phyloP scores from a whole-genome alignment of 2,888 invertebrate genomes.

The Epirrhoe alternata region DNA sequence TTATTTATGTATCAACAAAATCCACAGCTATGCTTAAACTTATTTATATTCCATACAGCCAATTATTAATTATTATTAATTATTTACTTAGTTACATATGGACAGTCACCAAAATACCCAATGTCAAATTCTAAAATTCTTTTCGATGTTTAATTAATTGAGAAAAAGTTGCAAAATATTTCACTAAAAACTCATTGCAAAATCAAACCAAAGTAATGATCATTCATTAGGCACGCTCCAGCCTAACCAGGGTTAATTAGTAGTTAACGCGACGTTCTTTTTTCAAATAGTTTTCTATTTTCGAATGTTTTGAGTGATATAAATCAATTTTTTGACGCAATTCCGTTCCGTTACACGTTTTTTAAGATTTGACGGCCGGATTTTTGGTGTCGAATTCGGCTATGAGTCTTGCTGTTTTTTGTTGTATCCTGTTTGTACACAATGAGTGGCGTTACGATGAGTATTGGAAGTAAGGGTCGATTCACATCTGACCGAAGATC shows the following conservation, averaged over 20 bases:
- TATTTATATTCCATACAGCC: too few species aligned
- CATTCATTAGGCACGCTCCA: conserved; percentile 26
- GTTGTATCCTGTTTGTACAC: conserved; percentile 56
- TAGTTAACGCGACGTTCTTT: conserved; percentile 60
- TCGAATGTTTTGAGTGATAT: conserved; percentile 62
- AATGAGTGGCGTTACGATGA: conserved; percentile 24
- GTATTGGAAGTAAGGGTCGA: neutral
- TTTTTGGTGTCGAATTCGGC: conserved; percentile 69
- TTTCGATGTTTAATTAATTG: too few species aligned
- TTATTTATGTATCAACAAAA: too few species aligned
- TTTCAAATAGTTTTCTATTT: conserved; percentile 50
- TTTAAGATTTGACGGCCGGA: conserved; percentile 77
- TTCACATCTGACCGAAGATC: too few species aligned
- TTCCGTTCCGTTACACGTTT: conserved; percentile 74
- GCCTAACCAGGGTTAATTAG: conserved; percentile 67
- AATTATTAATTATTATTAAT: too few species aligned
- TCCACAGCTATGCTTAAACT: too few species aligned
- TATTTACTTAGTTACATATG: too few species aligned
- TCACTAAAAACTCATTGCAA: neutral
- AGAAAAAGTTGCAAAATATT: neutral
- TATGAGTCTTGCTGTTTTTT: conserved; percentile 59
- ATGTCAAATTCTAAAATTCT: too few species aligned
- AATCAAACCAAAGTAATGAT: conserved; percentile 23
- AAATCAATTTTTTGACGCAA: conserved; percentile 78
- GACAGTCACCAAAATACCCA: too few species aligned